Evolutionary conservation across 2,888 invertebrate species (phyloP).

Genomic region (Ormyrus thymus): DNA sequence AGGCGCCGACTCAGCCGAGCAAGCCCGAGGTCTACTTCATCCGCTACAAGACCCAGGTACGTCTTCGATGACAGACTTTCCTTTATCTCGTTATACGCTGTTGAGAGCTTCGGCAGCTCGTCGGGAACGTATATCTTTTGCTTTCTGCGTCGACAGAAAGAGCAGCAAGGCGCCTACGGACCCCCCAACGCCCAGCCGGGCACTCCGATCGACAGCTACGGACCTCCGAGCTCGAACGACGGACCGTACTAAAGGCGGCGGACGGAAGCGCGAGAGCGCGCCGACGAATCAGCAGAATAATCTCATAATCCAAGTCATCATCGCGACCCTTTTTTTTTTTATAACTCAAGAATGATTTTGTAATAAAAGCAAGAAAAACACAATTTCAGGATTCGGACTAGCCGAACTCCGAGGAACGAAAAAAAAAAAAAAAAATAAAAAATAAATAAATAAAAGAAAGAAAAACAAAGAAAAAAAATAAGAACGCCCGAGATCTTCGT

Average conservation of each 20-base stretch:
- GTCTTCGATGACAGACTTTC: not conserved
- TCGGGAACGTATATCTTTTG: not conserved
- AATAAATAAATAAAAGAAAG: too few relatives aligned
- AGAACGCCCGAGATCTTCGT: not conserved
- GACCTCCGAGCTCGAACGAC: slow-evolving; percentile 72
- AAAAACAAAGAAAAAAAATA: too few relatives aligned
- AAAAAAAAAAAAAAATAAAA: too few relatives aligned
- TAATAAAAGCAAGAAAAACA: slow-evolving; percentile 1
- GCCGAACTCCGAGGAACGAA: not conserved
- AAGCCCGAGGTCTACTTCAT: slow-evolving; percentile 94
- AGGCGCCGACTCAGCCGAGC: slow-evolving; percentile 89
- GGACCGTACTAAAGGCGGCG: slow-evolving; percentile 43
- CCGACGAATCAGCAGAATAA: too few relatives aligned
- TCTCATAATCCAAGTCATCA: too few relatives aligned
- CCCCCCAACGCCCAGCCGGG: slow-evolving; percentile 70
- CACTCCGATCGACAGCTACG: slow-evolving; percentile 74
- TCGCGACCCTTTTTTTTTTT: not conserved
- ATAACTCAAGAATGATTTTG: not conserved
- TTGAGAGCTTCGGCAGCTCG: too few relatives aligned
- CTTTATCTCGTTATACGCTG: too few relatives aligned
- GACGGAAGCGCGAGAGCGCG: not conserved
- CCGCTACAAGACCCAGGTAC: slow-evolving; percentile 89
- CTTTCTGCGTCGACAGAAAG: slow-evolving; percentile 63
- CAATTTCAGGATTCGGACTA: not conserved
- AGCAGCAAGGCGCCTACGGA: slow-evolving; percentile 69